phyloP scores from a whole-genome alignment of 2,888 invertebrate species.

The Ennomos fuscantarius region DNA sequence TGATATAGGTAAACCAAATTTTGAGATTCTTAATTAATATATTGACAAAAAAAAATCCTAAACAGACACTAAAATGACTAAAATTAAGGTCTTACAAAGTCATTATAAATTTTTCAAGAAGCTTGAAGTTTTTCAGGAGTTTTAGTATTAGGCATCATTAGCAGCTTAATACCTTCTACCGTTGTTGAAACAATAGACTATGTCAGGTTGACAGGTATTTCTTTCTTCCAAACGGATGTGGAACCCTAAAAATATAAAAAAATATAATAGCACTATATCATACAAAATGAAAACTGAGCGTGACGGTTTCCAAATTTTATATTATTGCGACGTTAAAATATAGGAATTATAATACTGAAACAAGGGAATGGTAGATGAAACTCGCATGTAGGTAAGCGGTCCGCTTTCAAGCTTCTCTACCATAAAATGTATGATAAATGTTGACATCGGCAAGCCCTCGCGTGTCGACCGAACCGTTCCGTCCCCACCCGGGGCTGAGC shows the following conservation, averaged over 20 bases:
- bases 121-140: too few species aligned
- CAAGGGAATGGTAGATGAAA: conserved; percentile 52
- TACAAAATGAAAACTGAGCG: conserved; percentile 20
- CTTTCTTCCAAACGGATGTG: too few species aligned
- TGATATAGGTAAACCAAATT: too few species aligned
- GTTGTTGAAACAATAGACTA: too few species aligned
- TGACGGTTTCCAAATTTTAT: conserved; percentile 21
- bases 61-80: too few species aligned
- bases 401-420: conserved; percentile 69
- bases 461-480: conserved; percentile 72
- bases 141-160: too few species aligned
- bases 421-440: conserved; percentile 83
- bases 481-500: conserved; percentile 77
- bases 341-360: conserved; percentile 46
- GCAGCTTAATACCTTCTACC: too few species aligned
- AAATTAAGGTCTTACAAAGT: too few species aligned
- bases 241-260: conserved; percentile 16
- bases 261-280: conserved; percentile 15
- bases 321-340: conserved; percentile 10
- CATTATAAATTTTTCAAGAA: too few species aligned
- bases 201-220: too few species aligned
- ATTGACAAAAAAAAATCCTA: too few species aligned
- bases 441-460: conserved; percentile 76
- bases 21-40: too few species aligned
- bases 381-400: conserved; percentile 71